phyloP scores from a whole-genome alignment of 1,140 invertebrate species.

The Scaptomyza graminum region DNA sequence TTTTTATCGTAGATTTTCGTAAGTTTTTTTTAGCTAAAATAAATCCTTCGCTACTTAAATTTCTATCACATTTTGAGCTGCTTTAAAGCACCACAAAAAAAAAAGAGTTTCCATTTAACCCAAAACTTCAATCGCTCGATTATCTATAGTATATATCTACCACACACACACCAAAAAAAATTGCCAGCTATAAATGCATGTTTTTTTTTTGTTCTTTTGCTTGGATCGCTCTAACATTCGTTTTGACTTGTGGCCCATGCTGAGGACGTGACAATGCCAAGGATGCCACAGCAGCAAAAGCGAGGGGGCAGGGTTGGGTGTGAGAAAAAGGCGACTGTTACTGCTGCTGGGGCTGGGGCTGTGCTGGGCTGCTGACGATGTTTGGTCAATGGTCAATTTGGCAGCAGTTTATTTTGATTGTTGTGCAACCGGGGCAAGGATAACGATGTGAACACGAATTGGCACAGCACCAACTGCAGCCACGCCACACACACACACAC shows the following conservation, averaged over 20 bases:
- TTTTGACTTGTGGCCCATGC: slow-evolving; percentile 48
- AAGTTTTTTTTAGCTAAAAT: too few species aligned
- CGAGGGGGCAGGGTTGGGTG: background rate
- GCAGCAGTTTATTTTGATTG: slow-evolving; percentile 83
- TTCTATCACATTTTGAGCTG: background rate
- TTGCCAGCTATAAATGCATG: slow-evolving; percentile 30
- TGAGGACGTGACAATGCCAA: slow-evolving; percentile 66
- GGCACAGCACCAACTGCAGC: slow-evolving; percentile 53
- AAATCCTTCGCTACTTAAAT: background rate
- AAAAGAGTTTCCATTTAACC: background rate
- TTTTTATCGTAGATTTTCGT: too few species aligned
- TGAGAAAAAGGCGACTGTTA: slow-evolving; percentile 2
- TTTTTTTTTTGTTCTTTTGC: slow-evolving; percentile 28
- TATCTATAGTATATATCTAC: slow-evolving; percentile 6
- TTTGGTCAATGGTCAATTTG: slow-evolving; percentile 83
- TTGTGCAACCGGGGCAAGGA: slow-evolving; percentile 77
- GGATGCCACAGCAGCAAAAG: slow-evolving; percentile 14
- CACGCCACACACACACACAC: slow-evolving; percentile 3
- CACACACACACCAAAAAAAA: slow-evolving; percentile 38
- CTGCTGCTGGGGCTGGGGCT: slow-evolving; percentile 2
- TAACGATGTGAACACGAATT: slow-evolving; percentile 75
- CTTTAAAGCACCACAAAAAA: background rate
- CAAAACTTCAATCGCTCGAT: background rate
- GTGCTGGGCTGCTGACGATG: slow-evolving; percentile 58
- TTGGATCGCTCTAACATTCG: slow-evolving; percentile 30